phyloP scores from a whole-genome alignment of 1,140 invertebrate species.

The Galendromus occidentalis region DNA sequence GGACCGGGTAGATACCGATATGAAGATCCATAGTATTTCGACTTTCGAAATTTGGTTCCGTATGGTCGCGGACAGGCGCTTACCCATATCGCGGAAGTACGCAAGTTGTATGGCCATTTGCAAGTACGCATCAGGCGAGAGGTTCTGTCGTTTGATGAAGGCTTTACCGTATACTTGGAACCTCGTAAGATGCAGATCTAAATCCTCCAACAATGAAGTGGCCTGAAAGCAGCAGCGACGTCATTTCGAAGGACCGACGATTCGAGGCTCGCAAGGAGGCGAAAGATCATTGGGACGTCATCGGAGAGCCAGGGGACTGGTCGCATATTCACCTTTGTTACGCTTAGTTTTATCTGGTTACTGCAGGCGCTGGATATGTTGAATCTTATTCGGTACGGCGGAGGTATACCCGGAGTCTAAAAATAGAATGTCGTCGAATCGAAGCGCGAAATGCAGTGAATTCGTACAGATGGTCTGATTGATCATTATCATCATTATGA shows the following conservation, averaged over 20 bases:
- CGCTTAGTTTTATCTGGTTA: slow-evolving; percentile 5
- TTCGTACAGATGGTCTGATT: too few species aligned
- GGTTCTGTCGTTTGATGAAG: slow-evolving; percentile 73
- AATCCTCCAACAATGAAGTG: slow-evolving; percentile 43
- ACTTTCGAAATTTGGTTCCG: neutral
- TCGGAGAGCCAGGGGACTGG: too few species aligned
- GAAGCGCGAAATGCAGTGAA: too few species aligned
- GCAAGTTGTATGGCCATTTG: slow-evolving; percentile 87
- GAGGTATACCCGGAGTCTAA: neutral
- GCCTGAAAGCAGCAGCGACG: slow-evolving; percentile 19
- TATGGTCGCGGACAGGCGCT: neutral
- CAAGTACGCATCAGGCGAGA: slow-evolving; percentile 86
- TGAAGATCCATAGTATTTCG: too few species aligned
- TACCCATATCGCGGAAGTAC: slow-evolving; percentile 37
- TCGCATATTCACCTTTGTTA: neutral
- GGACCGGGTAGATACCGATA: slow-evolving; percentile 35
- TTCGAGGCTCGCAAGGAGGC: neutral
- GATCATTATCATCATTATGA: too few species aligned
- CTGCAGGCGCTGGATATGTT: neutral
- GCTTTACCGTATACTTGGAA: slow-evolving; percentile 75
- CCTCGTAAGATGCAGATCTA: slow-evolving; percentile 65
- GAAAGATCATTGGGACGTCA: neutral
- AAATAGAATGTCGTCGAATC: neutral
- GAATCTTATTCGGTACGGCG: neutral
- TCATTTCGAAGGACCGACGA: too few species aligned